Base-by-base conservation (phyloP, 1,140 invertebrate species). In the Bradynema listronoti region DNA sequence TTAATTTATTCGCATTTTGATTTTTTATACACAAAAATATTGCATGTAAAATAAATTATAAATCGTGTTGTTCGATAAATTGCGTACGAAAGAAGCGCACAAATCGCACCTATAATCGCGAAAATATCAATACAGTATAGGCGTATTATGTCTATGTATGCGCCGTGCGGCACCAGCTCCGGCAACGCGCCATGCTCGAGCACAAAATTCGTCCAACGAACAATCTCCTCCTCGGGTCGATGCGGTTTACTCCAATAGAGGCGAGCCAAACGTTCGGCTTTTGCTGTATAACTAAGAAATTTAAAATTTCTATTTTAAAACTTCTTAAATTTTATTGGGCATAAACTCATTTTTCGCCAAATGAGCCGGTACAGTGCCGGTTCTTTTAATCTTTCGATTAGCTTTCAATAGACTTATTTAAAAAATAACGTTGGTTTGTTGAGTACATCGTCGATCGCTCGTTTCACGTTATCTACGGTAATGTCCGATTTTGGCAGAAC, bases 171-270 rank as follows among this genome's bases (percentile, higher is more conserved):
- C 2, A 54, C 36, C 1, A 69, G 27, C 27, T 69, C 68, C 3
- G 42, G 29, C 25, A 69, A 41, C 2, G 36, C 32, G 3, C 65
- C 67, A 33, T 69, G 68, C 34, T 61, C 39, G 24, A 69, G 41
- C 41, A 73, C 55, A 56, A 69, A 69, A 27, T 72, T 54, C 1
- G 56, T 58, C 69, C 69, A 69, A 53, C 54, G 56, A 16, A 69
- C 22, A n/a, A 69, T 22, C 24, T 53, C 51, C 57, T 69, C 51
- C n/a, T 68, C 52, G 19, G 67, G 63, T 50, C 34, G 30, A 42
- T 67, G 25, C 4, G 67, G 67, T 46, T 69, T 69, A 36, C 54
- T 32, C 4, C 50, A 24, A 27, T 52, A 45, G 6, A 71, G 46
- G 24, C 49, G 50, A 11, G 65, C 29, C 19, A 61, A 41, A 22